Conservation (phyloP, 2,888 invertebrate genomes). For the Ceratothoa steindachneri region DNA sequence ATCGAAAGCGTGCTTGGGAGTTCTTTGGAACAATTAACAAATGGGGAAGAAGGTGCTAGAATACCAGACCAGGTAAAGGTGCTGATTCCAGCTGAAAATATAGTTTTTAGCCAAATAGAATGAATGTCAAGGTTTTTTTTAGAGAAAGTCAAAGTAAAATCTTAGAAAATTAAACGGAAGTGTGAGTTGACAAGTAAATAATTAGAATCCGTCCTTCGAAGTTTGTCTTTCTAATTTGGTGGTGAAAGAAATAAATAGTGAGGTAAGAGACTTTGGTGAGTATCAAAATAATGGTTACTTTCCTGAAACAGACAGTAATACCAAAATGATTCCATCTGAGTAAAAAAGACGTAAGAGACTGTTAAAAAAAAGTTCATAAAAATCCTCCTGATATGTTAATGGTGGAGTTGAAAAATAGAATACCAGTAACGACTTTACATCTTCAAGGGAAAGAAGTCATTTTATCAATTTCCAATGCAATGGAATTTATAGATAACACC, state of each 20-base stretch:
- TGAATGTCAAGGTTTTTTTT: not conserved
- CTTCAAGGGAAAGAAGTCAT: not conserved
- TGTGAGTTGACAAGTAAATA: not conserved
- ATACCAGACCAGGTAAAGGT: too few relatives aligned
- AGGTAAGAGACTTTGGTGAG: too few relatives aligned
- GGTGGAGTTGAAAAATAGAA: not conserved
- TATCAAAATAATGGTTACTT: too few relatives aligned
- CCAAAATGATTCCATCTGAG: too few relatives aligned
- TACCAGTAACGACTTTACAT: not conserved
- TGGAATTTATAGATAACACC: not conserved
- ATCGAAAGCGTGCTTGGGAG: too few relatives aligned
- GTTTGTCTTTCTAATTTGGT: too few relatives aligned
- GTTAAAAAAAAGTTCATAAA: not conserved
- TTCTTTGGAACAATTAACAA: not conserved
- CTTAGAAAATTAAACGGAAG: not conserved
- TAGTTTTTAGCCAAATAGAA: not conserved
- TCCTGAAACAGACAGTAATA: too few relatives aligned
- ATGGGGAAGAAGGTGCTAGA: not conserved
- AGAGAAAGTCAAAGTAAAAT: not conserved
- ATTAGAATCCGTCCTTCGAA: too few relatives aligned
- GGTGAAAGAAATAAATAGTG: too few relatives aligned
- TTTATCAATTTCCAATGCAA: not conserved
- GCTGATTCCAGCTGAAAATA: not conserved
- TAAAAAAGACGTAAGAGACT: not conserved
- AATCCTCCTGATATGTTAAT: not conserved